A percentile compares a stretch with the other conserved stretches of the same genome.
Conservation (phyloP, 92 coral and sea anemone genomes). For the Palythoa heliodiscus region DNA sequence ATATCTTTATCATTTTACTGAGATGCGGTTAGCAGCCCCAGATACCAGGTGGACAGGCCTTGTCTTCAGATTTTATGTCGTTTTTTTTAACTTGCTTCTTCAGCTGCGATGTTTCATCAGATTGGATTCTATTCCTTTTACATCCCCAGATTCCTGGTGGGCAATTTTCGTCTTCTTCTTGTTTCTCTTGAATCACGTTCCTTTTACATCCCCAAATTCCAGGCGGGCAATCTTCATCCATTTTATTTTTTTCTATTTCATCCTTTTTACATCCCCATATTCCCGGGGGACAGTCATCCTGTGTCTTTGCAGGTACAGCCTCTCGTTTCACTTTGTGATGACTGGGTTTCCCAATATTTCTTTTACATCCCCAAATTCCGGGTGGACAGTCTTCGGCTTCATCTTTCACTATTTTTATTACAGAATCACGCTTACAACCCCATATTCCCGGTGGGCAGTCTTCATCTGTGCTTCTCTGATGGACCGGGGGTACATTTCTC, state of each 20-base stretch:
- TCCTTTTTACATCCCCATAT: slow-evolving; percentile 27
- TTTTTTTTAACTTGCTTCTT: background rate
- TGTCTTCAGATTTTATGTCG: background rate
- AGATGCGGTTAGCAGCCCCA: slow-evolving; percentile 19
- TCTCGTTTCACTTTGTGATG: slow-evolving; percentile 26
- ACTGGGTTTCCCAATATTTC: background rate
- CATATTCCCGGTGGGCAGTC: slow-evolving; percentile 42
- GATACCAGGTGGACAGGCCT: slow-evolving; percentile 2
- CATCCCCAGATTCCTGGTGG: slow-evolving; percentile 46
- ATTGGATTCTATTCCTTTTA: slow-evolving; percentile 4
- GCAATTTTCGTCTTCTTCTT: background rate
- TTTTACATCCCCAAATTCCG: slow-evolving; percentile 22
- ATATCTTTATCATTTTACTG: background rate
- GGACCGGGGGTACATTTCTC: slow-evolving; percentile 25
- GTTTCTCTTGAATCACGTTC: background rate
- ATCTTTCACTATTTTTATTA: background rate
- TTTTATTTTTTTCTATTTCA: background rate
- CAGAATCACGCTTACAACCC: slow-evolving; percentile 27
- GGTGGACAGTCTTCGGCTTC: background rate
- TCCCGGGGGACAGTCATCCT: slow-evolving; percentile 16
- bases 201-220: slow-evolving; percentile 32
- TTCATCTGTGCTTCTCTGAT: slow-evolving; percentile 7
- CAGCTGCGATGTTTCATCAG: background rate
- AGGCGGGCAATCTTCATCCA: slow-evolving; percentile 21
- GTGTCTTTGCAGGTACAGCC: background rate